These are phyloP conservation scores for Threskiornis aethiopicus DNA, from an alignment of 2,797 vertebrate species.

Conservation along the genomic window DNA sequence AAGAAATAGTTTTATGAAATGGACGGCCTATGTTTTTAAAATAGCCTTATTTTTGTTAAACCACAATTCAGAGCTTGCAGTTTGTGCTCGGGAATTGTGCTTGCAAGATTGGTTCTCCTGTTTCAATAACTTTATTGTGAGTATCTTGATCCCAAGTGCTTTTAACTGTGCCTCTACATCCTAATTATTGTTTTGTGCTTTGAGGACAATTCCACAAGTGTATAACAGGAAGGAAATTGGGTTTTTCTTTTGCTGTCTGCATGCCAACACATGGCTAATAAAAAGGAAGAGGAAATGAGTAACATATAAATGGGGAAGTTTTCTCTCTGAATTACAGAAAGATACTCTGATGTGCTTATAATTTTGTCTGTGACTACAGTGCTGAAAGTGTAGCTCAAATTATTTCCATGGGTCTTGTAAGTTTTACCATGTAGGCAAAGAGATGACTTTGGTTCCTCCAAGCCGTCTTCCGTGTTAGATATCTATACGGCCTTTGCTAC, in stretches of 20 bases:
- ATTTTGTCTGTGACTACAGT: not conserved
- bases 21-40: not conserved
- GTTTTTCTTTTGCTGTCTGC: slow-evolving; percentile 38
- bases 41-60: not conserved
- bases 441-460: not conserved
- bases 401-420: not conserved
- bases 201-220: slow-evolving; percentile 16
- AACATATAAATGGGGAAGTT: slow-evolving; percentile 16
- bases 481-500: not conserved
- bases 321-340: not conserved
- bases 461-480: not conserved
- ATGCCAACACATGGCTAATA: slow-evolving; percentile 16
- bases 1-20: not conserved
- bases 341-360: not conserved
- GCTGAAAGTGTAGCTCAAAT: not conserved
- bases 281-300: slow-evolving; percentile 66
- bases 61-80: not conserved
- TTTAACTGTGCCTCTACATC: slow-evolving; percentile 19
- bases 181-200: slow-evolving; percentile 36
- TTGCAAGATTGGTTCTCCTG: not conserved
- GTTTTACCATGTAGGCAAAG: not conserved
- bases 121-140: not conserved
- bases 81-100: not conserved
- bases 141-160: not conserved
- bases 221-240: slow-evolving; percentile 50